phyloP scores from a whole-genome alignment of 2,888 invertebrate genomes.

The Sylvicola fuscatus region DNA sequence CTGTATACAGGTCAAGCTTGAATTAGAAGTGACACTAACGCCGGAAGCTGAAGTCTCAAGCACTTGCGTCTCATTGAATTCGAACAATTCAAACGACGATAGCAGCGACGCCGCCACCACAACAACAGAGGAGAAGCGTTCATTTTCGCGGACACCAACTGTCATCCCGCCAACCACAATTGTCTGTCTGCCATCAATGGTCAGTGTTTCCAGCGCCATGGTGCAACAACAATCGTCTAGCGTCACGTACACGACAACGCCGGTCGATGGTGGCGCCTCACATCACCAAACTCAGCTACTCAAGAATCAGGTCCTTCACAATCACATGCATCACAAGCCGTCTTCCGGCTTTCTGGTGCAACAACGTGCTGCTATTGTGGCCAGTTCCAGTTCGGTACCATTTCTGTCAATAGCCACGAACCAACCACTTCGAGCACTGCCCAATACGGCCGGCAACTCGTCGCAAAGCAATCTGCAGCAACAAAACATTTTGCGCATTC shows the following conservation, averaged over 20 bases:
- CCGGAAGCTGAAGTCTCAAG: constrained; percentile 39
- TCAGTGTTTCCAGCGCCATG: constrained; percentile 16
- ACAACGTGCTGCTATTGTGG: constrained; percentile 17
- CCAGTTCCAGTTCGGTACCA: constrained; percentile 28
- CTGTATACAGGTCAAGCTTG: constrained; percentile 30
- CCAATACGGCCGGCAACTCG: constrained; percentile 14
- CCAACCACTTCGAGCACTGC: constrained; percentile 28
- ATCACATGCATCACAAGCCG: not conserved
- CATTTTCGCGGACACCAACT: constrained; percentile 17
- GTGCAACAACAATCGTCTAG: not conserved
- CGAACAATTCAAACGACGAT: constrained; percentile 4
- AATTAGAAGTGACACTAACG: constrained; percentile 36
- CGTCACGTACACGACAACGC: constrained; percentile 5
- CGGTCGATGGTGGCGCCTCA: not conserved
- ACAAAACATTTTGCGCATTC: constrained; percentile 8
- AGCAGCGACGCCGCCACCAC: constrained; percentile 10
- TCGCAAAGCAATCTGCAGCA: constrained; percentile 7
- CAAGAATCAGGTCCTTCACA: no score
- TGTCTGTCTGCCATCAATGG: constrained; percentile 27
- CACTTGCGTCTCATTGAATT: constrained; percentile 20
- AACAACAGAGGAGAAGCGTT: constrained; percentile 12
- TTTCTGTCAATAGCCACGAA: constrained; percentile 29
- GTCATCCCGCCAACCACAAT: constrained; percentile 32
- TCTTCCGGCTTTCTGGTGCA: constrained; percentile 1
- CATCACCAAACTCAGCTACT: no score